A percentile compares a stretch with the other conserved stretches of the same genome.
Evolutionary conservation across 2,888 invertebrate species (phyloP).

Genomic region (Torymus texanus): DNA sequence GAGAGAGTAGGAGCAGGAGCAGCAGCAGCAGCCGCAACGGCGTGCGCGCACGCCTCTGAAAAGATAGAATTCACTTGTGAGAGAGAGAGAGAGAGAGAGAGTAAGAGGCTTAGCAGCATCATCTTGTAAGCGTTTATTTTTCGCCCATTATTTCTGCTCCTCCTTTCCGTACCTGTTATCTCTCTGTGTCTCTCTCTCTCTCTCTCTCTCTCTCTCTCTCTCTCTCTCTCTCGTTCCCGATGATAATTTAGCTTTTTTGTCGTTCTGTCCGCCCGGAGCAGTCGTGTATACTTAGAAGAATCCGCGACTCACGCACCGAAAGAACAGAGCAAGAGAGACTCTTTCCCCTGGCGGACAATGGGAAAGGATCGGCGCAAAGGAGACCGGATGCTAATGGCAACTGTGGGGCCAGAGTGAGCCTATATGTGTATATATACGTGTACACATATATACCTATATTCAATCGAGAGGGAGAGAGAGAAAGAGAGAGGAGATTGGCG

Average conservation of each 20-base stretch:
- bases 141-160: neutral
- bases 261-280: too few relatives aligned
- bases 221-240: too few relatives aligned
- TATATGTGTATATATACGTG: neutral
- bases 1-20: too few relatives aligned
- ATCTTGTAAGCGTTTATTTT: neutral
- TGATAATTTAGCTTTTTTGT: too few relatives aligned
- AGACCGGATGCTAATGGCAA: slow-evolving; percentile 41
- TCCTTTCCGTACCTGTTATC: neutral
- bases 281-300: too few relatives aligned
- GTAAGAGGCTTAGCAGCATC: neutral
- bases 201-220: too few relatives aligned
- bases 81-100: neutral
- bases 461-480: too few relatives aligned
- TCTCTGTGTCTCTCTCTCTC: too few relatives aligned
- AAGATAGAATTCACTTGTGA: neutral
- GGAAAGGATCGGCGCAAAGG: neutral
- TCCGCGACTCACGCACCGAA: neutral
- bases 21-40: too few relatives aligned
- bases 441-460: too few relatives aligned
- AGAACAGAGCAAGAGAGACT: slow-evolving; percentile 1
- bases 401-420: slow-evolving; percentile 7
- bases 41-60: neutral
- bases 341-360: slow-evolving; percentile 1
- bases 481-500: too few relatives aligned